phyloP scores from a whole-genome alignment of 2,888 invertebrate species.

The Pristionchus maxplancki region DNA sequence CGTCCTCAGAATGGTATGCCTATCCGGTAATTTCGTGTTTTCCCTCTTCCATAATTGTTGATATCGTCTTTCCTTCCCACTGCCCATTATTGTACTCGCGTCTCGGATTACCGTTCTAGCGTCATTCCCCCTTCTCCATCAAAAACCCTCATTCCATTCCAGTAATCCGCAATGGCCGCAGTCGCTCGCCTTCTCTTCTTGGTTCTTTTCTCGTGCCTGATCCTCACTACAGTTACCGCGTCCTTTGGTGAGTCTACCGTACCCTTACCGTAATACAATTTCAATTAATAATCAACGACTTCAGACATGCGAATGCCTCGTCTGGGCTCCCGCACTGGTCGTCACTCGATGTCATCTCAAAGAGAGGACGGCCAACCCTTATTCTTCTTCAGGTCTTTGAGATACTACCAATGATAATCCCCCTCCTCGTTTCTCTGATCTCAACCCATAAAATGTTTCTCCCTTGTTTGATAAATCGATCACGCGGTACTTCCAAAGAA shows the following conservation, averaged over 20 bases:
- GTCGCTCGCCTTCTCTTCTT: neutral
- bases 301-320: slow-evolving; percentile 30
- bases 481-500: neutral
- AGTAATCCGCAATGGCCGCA: neutral
- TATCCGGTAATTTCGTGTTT: neutral
- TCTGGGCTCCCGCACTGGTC: neutral
- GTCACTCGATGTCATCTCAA: neutral
- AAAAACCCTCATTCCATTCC: neutral
- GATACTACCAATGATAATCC: neutral
- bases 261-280: neutral
- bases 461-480: neutral
- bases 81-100: neutral
- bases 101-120: neutral
- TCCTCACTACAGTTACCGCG: neutral
- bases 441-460: neutral
- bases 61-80: neutral
- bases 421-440: neutral
- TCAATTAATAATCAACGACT: neutral
- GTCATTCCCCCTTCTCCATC: neutral
- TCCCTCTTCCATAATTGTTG: neutral
- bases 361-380: neutral
- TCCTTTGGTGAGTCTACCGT: neutral
- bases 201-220: neutral
- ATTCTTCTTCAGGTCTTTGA: slow-evolving; percentile 13
- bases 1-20: neutral